Evolutionary conservation across 2,113 vertebrate genomes (phyloP).

Genomic region (Datnioides undecimradiatus): DNA sequence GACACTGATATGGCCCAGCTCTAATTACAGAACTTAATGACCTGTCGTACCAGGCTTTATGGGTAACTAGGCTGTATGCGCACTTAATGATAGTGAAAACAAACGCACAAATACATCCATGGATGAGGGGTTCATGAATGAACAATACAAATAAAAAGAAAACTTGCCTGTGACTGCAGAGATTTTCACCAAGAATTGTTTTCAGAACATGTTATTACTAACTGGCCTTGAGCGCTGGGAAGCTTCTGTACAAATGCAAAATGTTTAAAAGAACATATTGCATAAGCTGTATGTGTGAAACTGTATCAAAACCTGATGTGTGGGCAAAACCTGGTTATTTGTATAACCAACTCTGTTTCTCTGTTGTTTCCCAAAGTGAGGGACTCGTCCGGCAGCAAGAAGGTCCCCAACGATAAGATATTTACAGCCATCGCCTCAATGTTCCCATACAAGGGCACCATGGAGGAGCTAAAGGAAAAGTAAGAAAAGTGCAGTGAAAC

Average conservation of each 20-base stretch:
- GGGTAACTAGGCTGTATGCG: conserved; percentile 15
- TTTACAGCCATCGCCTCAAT: conserved; percentile 97
- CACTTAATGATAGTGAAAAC: conserved; percentile 29
- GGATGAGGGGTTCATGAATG: neutral
- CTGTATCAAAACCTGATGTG: conserved; percentile 37
- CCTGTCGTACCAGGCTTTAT: conserved; percentile 30
- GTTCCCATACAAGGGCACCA: conserved; percentile 97
- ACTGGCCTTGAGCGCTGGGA: conserved; percentile 25
- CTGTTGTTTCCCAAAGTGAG: conserved; percentile 80
- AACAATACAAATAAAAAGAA: neutral
- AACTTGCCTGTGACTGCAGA: neutral
- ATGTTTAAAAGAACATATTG: conserved; percentile 40
- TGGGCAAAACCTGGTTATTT: conserved; percentile 11
- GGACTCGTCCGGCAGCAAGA: conserved; percentile 88
- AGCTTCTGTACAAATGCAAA: conserved; percentile 1
- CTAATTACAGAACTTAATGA: conserved; percentile 63
- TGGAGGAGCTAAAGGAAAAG: conserved; percentile 97
- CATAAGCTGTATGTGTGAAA: conserved; percentile 44
- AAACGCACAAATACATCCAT: conserved; percentile 3
- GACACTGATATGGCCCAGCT: conserved; percentile 60
- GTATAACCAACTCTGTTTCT: conserved; percentile 15
- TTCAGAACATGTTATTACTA: neutral
- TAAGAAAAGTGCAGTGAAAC: conserved; percentile 77
- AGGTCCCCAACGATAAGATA: conserved; percentile 95
- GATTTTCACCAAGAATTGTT: neutral